Evolutionary conservation across 2,888 invertebrate genomes (phyloP).

Genomic region (Anthrax anthrax): DNA sequence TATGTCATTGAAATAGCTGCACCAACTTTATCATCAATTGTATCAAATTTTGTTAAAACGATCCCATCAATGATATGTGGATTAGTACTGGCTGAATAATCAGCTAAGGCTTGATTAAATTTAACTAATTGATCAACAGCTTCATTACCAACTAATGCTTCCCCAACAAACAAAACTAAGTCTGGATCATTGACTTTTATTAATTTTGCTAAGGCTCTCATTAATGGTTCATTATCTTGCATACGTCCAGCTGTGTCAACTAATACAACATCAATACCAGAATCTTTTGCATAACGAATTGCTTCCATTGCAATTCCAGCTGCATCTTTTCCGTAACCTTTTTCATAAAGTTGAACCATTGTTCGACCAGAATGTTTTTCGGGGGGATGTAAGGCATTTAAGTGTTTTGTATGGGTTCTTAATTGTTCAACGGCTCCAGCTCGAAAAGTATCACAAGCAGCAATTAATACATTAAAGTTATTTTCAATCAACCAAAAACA

Average conservation of each 20-base stretch:
- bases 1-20: slow-evolving; percentile 99
- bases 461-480: slow-evolving; percentile 86
- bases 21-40: slow-evolving; percentile 98
- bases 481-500: slow-evolving; percentile 99
- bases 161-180: slow-evolving; percentile 96
- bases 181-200: slow-evolving; percentile 97
- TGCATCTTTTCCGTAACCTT: slow-evolving; percentile 96
- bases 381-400: slow-evolving; percentile 86
- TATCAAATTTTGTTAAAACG: slow-evolving; percentile 98
- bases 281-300: slow-evolving; percentile 73
- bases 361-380: slow-evolving; percentile 49
- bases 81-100: slow-evolving; percentile 61
- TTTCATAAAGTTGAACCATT: slow-evolving; percentile 94
- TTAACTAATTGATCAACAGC: slow-evolving; percentile 98
- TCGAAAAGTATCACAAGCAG: slow-evolving; percentile 98
- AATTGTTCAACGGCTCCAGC: slow-evolving; percentile 98
- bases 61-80: slow-evolving; percentile 97
- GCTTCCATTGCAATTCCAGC: slow-evolving; percentile 98
- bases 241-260: slow-evolving; percentile 99
- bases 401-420: slow-evolving; percentile 81
- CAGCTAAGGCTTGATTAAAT: slow-evolving; percentile 95
- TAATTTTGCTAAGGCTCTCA: slow-evolving; percentile 93
- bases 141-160: slow-evolving; percentile 99
- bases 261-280: slow-evolving; percentile 78
- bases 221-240: slow-evolving; percentile 99